phyloP scores from a whole-genome alignment of 2,888 invertebrate genomes.

The Metalampra italica region DNA sequence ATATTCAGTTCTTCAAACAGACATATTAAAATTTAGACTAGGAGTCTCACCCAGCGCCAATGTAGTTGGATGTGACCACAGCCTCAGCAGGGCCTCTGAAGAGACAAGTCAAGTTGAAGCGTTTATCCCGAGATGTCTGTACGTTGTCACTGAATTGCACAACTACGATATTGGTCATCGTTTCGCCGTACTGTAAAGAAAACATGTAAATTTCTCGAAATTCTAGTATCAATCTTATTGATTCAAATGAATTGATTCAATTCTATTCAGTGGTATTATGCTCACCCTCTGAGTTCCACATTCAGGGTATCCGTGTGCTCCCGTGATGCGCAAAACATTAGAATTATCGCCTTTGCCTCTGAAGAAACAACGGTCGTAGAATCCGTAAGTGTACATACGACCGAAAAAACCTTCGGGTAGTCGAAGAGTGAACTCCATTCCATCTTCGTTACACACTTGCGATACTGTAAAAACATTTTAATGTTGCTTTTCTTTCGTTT shows the following conservation, averaged over 20 bases:
- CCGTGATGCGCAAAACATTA: slow-evolving; percentile 90
- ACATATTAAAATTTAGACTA: slow-evolving; percentile 14
- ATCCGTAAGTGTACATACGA: slow-evolving; percentile 94
- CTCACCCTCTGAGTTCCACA: slow-evolving; percentile 92
- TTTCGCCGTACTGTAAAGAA: slow-evolving; percentile 89
- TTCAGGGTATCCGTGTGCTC: slow-evolving; percentile 95
- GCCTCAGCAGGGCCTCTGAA: slow-evolving; percentile 95
- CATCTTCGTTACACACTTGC: slow-evolving; percentile 95
- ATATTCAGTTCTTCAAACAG: slow-evolving; percentile 28
- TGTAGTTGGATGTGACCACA: slow-evolving; percentile 94
- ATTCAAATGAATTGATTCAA: neutral
- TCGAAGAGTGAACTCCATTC: slow-evolving; percentile 94
- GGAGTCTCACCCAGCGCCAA: slow-evolving; percentile 88
- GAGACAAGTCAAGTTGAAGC: slow-evolving; percentile 94
- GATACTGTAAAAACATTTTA: slow-evolving; percentile 79
- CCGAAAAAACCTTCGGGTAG: slow-evolving; percentile 94
- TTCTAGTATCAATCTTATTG: neutral
- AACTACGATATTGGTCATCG: slow-evolving; percentile 95
- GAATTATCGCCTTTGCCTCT: slow-evolving; percentile 92
- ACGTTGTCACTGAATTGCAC: slow-evolving; percentile 96
- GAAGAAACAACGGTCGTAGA: slow-evolving; percentile 94
- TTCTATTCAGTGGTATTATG: neutral
- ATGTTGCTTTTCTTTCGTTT: neutral
- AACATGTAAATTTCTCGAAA: neutral
- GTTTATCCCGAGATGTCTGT: slow-evolving; percentile 92